phyloP scores from a whole-genome alignment of 1,140 invertebrate species.

The Euschistus heros region DNA sequence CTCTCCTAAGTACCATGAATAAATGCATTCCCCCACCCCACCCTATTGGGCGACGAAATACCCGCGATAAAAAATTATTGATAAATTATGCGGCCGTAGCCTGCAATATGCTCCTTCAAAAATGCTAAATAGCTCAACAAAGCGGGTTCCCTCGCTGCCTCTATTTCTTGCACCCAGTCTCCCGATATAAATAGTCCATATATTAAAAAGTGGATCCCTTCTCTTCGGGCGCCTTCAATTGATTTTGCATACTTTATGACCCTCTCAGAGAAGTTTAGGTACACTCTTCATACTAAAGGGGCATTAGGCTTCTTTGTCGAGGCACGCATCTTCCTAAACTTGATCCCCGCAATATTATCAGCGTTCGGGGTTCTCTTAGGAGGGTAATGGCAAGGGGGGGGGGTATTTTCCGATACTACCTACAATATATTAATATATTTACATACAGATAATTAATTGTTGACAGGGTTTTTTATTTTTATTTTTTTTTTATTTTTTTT shows the following conservation, averaged over 20 bases:
- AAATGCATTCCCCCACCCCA: constrained; percentile 7
- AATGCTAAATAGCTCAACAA: not conserved
- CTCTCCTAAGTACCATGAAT: constrained; percentile 2
- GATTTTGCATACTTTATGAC: constrained; percentile 12
- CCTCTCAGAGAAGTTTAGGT: constrained; percentile 2
- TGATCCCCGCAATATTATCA: not conserved
- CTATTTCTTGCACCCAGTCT: constrained; percentile 4
- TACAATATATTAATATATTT: too few species aligned
- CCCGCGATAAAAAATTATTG: constrained; percentile 13
- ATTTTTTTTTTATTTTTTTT: too few species aligned
- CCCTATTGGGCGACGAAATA: constrained; percentile 5
- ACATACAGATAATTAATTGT: too few species aligned
- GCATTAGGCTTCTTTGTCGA: constrained; percentile 3
- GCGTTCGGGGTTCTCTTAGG: too few species aligned
- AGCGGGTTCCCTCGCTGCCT: not conserved
- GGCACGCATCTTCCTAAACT: not conserved
- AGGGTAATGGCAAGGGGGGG: too few species aligned
- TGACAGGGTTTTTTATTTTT: too few species aligned
- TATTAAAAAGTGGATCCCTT: constrained; percentile 11
- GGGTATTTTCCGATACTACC: too few species aligned
- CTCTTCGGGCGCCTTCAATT: not conserved
- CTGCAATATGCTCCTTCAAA: constrained; percentile 10
- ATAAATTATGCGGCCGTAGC: constrained; percentile 5
- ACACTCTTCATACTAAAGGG: constrained; percentile 2
- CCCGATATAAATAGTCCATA: constrained; percentile 11